Evolutionary conservation across 2,113 vertebrate genomes (phyloP).

Genomic region (Ophiodon elongatus): DNA sequence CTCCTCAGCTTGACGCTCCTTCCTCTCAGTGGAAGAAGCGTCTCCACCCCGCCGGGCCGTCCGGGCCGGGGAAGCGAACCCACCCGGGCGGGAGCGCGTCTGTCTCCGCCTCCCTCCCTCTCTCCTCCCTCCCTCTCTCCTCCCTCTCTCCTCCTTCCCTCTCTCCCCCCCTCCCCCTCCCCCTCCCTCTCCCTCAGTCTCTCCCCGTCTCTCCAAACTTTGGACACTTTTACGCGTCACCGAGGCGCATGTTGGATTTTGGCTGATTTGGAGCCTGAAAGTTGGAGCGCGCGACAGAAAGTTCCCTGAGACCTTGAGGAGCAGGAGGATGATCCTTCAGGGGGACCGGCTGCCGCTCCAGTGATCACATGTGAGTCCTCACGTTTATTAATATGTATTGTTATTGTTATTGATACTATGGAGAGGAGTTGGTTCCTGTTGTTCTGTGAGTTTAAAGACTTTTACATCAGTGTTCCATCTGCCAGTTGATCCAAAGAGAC

Average conservation of each 20-base stretch:
- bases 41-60: too few species aligned
- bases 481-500: too few species aligned
- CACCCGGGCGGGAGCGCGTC: background rate
- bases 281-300: background rate
- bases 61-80: background rate
- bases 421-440: too few species aligned
- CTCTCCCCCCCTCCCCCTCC: too few species aligned
- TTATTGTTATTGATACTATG: too few species aligned
- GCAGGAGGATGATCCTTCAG: constrained; percentile 64
- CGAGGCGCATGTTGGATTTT: background rate
- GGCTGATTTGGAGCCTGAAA: background rate
- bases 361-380: constrained; percentile 81
- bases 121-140: too few species aligned
- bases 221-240: background rate
- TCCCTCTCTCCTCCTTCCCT: background rate
- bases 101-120: background rate
- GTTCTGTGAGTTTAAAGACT: too few species aligned
- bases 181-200: background rate
- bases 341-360: constrained; percentile 70
- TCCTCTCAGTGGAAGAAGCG: background rate
- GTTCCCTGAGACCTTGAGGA: background rate
- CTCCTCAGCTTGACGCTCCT: too few species aligned
- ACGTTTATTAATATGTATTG: too few species aligned
- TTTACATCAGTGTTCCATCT: too few species aligned
- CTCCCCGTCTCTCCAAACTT: background rate